Base-by-base conservation (phyloP, 2,888 invertebrate species). In the Tanaodytes sp. region DNA sequence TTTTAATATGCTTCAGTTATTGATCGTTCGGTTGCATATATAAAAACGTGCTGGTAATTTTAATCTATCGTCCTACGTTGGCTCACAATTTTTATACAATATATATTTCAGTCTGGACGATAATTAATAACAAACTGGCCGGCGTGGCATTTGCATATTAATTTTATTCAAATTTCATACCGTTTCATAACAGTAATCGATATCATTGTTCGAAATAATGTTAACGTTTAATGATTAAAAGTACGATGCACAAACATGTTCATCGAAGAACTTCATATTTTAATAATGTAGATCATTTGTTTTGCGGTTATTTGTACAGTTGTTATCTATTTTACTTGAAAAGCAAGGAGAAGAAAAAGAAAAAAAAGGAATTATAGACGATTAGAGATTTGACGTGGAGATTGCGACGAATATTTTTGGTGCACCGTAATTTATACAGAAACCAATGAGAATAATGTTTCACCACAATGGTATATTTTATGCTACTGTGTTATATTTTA, bases 401-500 rank as follows among this genome's bases (percentile, higher is more conserved):
- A 30, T 20, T 33, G 19, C 2, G 19, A 42, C n/a, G 18, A 23
- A 42, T 39, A 31, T 36, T 11, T 58, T 48, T 58, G 42, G 57
- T 58, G 31, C 40, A 16, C 23, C 20, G 23, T 19, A 37, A 59
- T 36, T 59, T 39, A 23, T 43, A 27, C 8, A 37, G 12, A 45
- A 30, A 11, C 19, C 15, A 40, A 19, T 52, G 33, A 54, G 39
- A 62, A 52, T 54, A 62, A 61, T 43, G 15, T 39, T 23, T 14
- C 46, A 45, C 33, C 61, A 55, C 14, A 11, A 55, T 36, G 36
- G 42, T 64, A 48, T n/a, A n/a, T n/a, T n/a, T n/a, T n/a, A n/a
- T n/a, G n/a, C n/a, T n/a, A 23, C 55, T 46, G 51, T 37, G 37
- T 64, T 51, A 57, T 33, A 42, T 39, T 64, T 64, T 51, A 58